phyloP scores from a whole-genome alignment of 2,888 invertebrate species.

The Elgonia sp. region DNA sequence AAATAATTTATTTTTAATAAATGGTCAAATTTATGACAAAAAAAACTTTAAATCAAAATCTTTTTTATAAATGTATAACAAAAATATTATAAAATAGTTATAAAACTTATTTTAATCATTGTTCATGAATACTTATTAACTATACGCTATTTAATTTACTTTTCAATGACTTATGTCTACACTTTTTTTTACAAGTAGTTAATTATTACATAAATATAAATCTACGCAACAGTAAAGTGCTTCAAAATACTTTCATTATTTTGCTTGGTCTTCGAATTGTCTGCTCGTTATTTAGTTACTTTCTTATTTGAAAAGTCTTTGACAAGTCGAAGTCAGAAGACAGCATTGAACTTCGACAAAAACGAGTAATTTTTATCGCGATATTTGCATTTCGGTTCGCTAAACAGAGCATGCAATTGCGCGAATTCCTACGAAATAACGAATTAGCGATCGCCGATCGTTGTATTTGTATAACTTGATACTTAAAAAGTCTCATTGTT shows the following conservation, averaged over 20 bases:
- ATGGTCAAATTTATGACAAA: too few relatives aligned
- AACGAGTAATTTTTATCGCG: slow-evolving; percentile 18
- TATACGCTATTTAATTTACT: too few relatives aligned
- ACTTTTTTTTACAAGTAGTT: too few relatives aligned
- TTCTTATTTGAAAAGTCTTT: background rate
- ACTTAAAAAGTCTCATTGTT: slow-evolving; percentile 9
- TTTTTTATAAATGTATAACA: too few relatives aligned
- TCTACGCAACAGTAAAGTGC: background rate
- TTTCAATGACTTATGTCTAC: too few relatives aligned
- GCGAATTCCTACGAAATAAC: background rate
- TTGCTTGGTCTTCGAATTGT: background rate
- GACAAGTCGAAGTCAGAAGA: slow-evolving; percentile 7
- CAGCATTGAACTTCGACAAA: background rate
- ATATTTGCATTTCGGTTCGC: slow-evolving; percentile 3
- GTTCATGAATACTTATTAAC: too few relatives aligned
- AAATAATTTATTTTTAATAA: too few relatives aligned
- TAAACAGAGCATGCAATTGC: background rate
- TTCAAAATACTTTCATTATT: background rate
- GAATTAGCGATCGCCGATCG: background rate
- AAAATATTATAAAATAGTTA: too few relatives aligned
- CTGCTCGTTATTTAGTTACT: background rate
- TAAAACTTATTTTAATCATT: too few relatives aligned
- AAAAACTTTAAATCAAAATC: too few relatives aligned
- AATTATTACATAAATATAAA: background rate
- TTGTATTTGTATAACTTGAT: background rate